phyloP scores from a whole-genome alignment of 2,113 vertebrate genomes.

The Crotalus helleri region DNA sequence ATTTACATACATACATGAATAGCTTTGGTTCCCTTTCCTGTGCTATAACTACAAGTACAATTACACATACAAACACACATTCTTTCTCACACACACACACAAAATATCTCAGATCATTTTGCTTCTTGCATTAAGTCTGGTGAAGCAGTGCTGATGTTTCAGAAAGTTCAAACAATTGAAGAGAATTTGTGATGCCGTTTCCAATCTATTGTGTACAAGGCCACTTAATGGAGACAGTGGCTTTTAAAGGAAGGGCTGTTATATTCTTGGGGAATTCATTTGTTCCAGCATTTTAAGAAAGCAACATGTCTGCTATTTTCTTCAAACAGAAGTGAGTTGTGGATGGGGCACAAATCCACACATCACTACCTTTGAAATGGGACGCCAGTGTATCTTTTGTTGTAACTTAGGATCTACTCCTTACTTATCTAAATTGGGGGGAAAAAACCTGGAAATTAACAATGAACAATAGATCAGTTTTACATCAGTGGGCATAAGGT shows the following conservation, averaged over 20 bases:
- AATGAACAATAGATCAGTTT: conserved; percentile 25
- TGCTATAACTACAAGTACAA: not conserved
- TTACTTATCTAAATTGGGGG: not conserved
- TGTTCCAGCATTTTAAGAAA: not conserved
- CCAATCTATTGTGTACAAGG: not conserved
- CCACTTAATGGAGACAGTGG: not conserved
- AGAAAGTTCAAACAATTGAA: not conserved
- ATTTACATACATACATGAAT: not conserved
- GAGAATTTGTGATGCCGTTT: not conserved
- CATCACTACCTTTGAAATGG: not conserved
- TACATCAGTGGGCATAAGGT: conserved; percentile 27
- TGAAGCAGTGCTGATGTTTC: not conserved
- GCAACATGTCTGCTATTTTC: not conserved
- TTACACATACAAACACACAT: not conserved
- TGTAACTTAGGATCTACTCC: too few relatives aligned
- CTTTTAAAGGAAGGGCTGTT: not conserved
- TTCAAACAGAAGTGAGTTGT: not conserved
- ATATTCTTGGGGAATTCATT: not conserved
- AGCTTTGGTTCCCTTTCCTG: not conserved
- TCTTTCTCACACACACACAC: too few relatives aligned
- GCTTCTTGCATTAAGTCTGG: not conserved
- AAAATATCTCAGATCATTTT: not conserved
- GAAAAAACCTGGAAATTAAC: not conserved
- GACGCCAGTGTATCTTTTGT: not conserved
- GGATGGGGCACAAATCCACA: not conserved